Base-by-base conservation (phyloP, 92 coral and sea anemone species). In the Pocillopora meandrina region DNA sequence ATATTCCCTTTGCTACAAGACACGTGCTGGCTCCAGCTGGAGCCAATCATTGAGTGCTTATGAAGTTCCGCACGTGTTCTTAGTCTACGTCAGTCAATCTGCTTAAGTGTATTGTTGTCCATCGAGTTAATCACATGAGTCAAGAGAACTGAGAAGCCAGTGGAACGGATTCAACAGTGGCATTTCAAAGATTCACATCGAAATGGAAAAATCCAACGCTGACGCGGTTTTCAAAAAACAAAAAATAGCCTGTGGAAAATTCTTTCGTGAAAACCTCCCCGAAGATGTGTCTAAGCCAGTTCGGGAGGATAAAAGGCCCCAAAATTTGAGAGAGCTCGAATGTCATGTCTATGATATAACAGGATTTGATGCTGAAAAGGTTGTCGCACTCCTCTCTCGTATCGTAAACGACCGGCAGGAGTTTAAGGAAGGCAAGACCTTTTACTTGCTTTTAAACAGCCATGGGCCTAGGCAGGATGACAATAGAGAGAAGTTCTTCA, bases 381-480 rank as follows among this genome's bases (percentile, higher is more conserved):
- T 82, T 60, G 77, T 82, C 61, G 69, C 68, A 61, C 1, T 82
- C 59, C 85, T 82, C 58, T 82, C 85, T 2, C 7, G 10, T 12
- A 82, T 71, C 18, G 85, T 71, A 10, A 82, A 70, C 61, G 58
- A 17, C 55, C 20, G 18, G n/a, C 11, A 31, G 0, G 6, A 19
- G 20, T 70, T 58, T 34, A 57, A 6, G 69, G 0, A 56, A 0
- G 17, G 9, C 10, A 70, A 81, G 57, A 70, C 69, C 76, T 81
- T 81, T 12, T 81, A 81, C 70, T 15, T 70, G 67, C 52, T 70
- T 60, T 21, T 81, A 14, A 33, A 31, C 61, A 26, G n/a, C 34
- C 15, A 0, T 0, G 67, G n/a, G 12, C n/a, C 13, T 10, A 65
- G 12, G 11, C 21, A 33, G 12, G 34, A 65, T 3, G 71, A 31